phyloP scores from a whole-genome alignment of 2,888 invertebrate genomes.

The Philereme vetulata region DNA sequence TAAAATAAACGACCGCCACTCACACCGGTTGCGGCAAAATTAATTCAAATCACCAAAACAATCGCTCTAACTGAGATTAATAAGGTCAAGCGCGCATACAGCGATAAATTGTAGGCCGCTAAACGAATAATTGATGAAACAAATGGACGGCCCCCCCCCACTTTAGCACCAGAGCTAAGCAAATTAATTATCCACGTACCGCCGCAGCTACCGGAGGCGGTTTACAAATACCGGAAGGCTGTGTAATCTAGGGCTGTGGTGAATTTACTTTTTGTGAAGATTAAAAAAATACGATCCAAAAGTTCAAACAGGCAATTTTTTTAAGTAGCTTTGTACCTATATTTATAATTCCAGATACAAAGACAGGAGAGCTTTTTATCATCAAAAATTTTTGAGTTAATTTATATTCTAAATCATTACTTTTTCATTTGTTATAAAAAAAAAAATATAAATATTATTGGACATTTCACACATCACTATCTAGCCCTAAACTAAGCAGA shows the following conservation, averaged over 20 bases:
- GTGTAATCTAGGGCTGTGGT: constrained; percentile 20
- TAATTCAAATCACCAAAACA: constrained; percentile 51
- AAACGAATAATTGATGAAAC: constrained; percentile 74
- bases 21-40: constrained; percentile 29
- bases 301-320: too few species aligned
- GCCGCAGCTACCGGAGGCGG: constrained; percentile 23
- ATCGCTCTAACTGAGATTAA: constrained; percentile 55
- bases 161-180: constrained; percentile 44
- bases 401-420: too few species aligned
- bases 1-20: constrained; percentile 20
- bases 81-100: constrained; percentile 53
- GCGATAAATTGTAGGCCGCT: constrained; percentile 57
- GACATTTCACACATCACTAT: too few species aligned
- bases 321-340: too few species aligned
- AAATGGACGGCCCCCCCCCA: constrained; percentile 51
- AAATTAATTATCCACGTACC: constrained; percentile 56
- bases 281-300: constrained; percentile 3
- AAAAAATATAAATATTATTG: too few species aligned
- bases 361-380: too few species aligned
- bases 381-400: too few species aligned
- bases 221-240: constrained; percentile 33
- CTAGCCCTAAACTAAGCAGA: too few species aligned
- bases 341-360: too few species aligned
- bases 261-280: constrained; percentile 14
- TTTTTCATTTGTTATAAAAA: too few species aligned